Conservation (phyloP, 2,888 invertebrate species). For the Sturmia bella region DNA sequence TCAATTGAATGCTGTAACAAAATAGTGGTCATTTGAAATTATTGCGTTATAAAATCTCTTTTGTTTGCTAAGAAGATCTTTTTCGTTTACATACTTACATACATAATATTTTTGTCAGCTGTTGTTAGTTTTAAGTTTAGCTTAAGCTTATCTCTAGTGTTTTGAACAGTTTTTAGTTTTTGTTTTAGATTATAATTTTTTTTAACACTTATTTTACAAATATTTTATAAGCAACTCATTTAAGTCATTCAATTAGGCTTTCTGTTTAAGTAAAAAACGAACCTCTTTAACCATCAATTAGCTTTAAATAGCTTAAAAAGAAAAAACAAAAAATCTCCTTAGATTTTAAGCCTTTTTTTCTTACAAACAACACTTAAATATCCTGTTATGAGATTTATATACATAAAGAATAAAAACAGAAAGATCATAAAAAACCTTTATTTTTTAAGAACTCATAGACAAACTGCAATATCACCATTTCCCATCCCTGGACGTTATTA, state of each 20-base stretch:
- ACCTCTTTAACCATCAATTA: constrained; percentile 15
- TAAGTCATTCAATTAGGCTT: constrained; percentile 33
- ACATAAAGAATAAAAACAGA: constrained; percentile 25
- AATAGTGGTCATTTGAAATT: no score
- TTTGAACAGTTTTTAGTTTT: constrained; percentile 27
- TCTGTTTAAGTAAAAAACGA: constrained; percentile 16
- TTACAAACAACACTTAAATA: constrained; percentile 56
- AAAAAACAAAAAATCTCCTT: constrained; percentile 38
- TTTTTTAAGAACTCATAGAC: constrained; percentile 7
- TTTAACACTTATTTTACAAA: constrained; percentile 8
- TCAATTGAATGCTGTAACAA: no score
- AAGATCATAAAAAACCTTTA: constrained; percentile 19
- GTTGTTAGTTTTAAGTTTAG: constrained; percentile 31
- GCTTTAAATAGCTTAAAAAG: constrained; percentile 27
- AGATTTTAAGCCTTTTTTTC: constrained; percentile 54
- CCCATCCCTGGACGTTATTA: constrained; percentile 73
- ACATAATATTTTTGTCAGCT: not conserved
- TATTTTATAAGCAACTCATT: constrained; percentile 42
- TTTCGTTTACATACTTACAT: constrained; percentile 15
- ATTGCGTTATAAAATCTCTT: not conserved
- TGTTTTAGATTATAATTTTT: constrained; percentile 16
- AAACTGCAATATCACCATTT: constrained; percentile 67
- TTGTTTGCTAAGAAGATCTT: constrained; percentile 57
- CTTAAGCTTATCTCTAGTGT: not conserved
- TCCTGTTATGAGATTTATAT: constrained; percentile 47